Evolutionary conservation across 2,113 vertebrate species (phyloP).

Genomic region (Eleginops maclovinus): DNA sequence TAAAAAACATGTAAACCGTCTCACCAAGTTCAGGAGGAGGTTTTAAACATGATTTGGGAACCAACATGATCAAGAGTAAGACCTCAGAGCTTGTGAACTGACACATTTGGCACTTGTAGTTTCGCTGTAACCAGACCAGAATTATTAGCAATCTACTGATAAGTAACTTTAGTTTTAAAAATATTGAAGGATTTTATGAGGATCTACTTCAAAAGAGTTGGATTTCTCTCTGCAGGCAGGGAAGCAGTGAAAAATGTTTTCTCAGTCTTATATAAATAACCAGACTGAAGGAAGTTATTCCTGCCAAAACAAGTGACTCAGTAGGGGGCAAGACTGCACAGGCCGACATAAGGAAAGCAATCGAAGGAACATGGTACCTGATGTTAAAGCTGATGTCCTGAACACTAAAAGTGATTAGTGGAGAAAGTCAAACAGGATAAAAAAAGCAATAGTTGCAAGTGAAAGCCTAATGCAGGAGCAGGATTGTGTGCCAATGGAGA

Average conservation of each 20-base stretch:
- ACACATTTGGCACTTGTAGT: neutral
- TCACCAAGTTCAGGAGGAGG: neutral
- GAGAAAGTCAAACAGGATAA: conserved; percentile 23
- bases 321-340: conserved; percentile 51
- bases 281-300: conserved; percentile 57
- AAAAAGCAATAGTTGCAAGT: conserved; percentile 32
- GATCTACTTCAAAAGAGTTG: conserved; percentile 22
- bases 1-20: neutral
- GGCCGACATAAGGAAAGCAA: conserved; percentile 49
- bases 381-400: conserved; percentile 36
- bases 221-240: conserved; percentile 32
- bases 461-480: conserved; percentile 33
- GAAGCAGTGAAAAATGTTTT: conserved; percentile 51
- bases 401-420: conserved; percentile 53
- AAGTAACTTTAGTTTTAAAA: conserved; percentile 17
- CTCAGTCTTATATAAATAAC: conserved; percentile 64
- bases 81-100: neutral
- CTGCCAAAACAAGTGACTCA: conserved; percentile 69
- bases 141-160: conserved; percentile 4
- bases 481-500: conserved; percentile 53
- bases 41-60: neutral
- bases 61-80: neutral
- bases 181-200: conserved; percentile 26
- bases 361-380: conserved; percentile 45
- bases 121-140: conserved; percentile 4